These are phyloP conservation scores for Rugalucina vietnamica DNA, from an alignment of 2,888 invertebrate genomes.

Conservation along the genomic window DNA sequence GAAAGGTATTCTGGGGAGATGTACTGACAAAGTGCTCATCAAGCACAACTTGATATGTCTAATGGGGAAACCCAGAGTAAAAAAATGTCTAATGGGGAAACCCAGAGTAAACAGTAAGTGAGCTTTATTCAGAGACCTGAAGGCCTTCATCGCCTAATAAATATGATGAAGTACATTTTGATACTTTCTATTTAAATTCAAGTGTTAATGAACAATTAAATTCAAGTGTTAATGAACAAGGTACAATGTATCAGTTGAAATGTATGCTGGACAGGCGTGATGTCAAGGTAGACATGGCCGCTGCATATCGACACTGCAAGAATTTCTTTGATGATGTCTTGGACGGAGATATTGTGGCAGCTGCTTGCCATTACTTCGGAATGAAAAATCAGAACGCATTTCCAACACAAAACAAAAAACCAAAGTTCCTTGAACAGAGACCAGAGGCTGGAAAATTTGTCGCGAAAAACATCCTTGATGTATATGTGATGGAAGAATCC, in stretches of 20 bases:
- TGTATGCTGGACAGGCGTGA: slow-evolving; percentile 27
- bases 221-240: slow-evolving; percentile 16
- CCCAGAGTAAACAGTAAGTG: too few species aligned
- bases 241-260: slow-evolving; percentile 31
- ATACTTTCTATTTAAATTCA: too few species aligned
- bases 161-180: too few species aligned
- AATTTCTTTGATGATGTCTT: slow-evolving; percentile 31
- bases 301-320: slow-evolving; percentile 15
- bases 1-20: too few species aligned
- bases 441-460: background rate
- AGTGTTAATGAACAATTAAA: too few species aligned
- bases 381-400: slow-evolving; percentile 4
- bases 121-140: too few species aligned
- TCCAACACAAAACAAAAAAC: slow-evolving; percentile 19
- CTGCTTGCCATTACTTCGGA: slow-evolving; percentile 20
- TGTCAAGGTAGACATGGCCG: slow-evolving; percentile 26
- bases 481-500: slow-evolving; percentile 22
- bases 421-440: background rate
- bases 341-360: slow-evolving; percentile 29
- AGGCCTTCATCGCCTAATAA: too few species aligned
- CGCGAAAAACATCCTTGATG: slow-evolving; percentile 14
- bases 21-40: too few species aligned
- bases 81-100: too few species aligned
- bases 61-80: too few species aligned
- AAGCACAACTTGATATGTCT: too few species aligned